A percentile compares a stretch with the other conserved stretches of the same genome.
Evolutionary conservation across 2,797 vertebrate genomes (phyloP).

Genomic region (Cynodonichthys magdalenae): DNA sequence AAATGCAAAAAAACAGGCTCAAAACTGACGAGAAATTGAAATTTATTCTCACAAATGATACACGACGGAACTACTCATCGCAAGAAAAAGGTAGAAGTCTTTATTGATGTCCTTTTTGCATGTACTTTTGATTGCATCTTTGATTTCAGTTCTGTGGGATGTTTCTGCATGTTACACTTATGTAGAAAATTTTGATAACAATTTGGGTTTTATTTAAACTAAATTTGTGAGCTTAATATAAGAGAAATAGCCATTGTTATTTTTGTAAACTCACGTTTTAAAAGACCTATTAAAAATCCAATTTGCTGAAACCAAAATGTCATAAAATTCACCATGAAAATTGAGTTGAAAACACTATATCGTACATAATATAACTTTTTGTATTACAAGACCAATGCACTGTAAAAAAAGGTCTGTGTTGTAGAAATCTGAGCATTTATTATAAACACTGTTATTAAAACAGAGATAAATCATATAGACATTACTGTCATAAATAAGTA

Average conservation of each 20-base stretch:
- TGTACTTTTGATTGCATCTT: not conserved
- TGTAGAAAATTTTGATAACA: too few species aligned
- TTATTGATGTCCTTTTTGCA: not conserved
- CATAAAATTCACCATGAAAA: conserved; percentile 29
- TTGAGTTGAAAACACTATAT: not conserved
- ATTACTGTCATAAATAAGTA: not conserved
- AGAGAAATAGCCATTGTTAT: not conserved
- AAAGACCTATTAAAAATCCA: conserved; percentile 20
- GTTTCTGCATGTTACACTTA: not conserved
- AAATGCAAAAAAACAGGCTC: not conserved
- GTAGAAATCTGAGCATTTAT: too few species aligned
- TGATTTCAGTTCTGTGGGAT: not conserved
- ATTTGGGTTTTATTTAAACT: too few species aligned
- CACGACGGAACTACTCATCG: conserved; percentile 2
- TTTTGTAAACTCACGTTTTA: conserved; percentile 19
- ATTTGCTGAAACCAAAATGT: conserved; percentile 10
- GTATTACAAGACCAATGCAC: too few species aligned
- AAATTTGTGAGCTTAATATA: too few species aligned
- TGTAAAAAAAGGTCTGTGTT: not conserved
- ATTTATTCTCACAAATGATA: conserved; percentile 2
- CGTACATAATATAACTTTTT: too few species aligned
- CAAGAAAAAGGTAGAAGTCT: conserved; percentile 41
- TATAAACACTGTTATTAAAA: not conserved
- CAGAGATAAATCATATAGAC: not conserved
- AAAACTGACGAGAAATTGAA: conserved; percentile 3